Base-by-base conservation (phyloP, 1,140 invertebrate species). In the Aphaenogaster ashmeadi region DNA sequence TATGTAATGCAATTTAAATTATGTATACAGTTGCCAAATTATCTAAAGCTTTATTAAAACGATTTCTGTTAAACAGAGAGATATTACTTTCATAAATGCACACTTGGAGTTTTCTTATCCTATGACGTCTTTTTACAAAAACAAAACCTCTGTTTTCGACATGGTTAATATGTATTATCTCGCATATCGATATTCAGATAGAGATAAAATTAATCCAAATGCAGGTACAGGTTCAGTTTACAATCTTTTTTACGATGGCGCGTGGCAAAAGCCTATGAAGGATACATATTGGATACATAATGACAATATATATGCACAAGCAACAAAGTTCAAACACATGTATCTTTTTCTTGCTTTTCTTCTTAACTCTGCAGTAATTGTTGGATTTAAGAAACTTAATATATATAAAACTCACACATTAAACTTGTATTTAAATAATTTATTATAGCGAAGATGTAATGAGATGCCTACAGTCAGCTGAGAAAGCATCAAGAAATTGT, bases 11-110 rank as follows among this genome's bases (percentile, higher is more conserved):
- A 6, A 50, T 38, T 36, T 67, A 67, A 50, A 80, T 67, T 11
- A 38, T 52, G 7, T 38, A 9, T 79, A 38, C 3, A 79, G 69
- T 67, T 44, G 15, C 33, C n/a, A 15, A 27, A 52, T 33, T 67
- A 13, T 33, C 13, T 18, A 13, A 54, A 67, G 11, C 2, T 2
- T 36, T 79, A 21, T 67, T 27, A 69, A 79, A 58, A 60, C 15
- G 15, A 38, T 67, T 33, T 47, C 11, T 80, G 5, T 69, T 67
- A 9, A 64, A 44, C 21, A 80, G 78, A 80, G 11, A 27, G 33
- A 67, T 18, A 4, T 67, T 67, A 3, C 36, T 21, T 80, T 80
- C 18, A 80, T 80, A 50, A 80, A 80, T 69, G 8, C 78, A 52
- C 7, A 58, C 15, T 52, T 69, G 3, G 78, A 80, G 7, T 21